Conservation (phyloP, 1,140 invertebrate genomes). For the Saccostrea cuccullata region DNA sequence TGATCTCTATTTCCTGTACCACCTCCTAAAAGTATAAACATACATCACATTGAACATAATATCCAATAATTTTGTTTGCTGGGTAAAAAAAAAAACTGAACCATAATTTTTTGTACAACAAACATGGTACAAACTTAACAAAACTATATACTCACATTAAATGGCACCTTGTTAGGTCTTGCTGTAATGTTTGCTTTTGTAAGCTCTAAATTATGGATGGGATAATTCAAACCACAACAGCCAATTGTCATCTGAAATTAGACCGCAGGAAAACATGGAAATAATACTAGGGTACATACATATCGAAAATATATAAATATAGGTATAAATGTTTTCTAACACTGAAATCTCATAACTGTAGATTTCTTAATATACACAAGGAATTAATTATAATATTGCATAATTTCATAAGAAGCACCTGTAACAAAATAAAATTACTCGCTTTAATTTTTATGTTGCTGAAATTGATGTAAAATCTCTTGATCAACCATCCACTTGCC, state of each 20-base stretch:
- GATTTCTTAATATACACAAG: too few species aligned
- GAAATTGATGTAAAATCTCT: background rate
- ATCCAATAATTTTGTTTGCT: background rate
- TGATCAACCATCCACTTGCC: background rate
- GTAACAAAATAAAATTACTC: background rate
- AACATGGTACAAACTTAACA: too few species aligned
- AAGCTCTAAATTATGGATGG: conserved; percentile 84
- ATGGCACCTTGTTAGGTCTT: conserved; percentile 43
- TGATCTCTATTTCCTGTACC: conserved; percentile 80
- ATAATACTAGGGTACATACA: background rate
- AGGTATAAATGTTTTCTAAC: too few species aligned
- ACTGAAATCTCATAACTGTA: too few species aligned
- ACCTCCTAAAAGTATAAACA: conserved; percentile 66
- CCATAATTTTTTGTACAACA: too few species aligned
- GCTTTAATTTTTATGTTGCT: background rate
- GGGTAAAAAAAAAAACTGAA: too few species aligned
- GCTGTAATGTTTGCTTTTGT: conserved; percentile 58
- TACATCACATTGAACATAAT: background rate
- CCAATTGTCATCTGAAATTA: conserved; percentile 82
- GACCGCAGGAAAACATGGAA: background rate
- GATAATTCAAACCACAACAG: conserved; percentile 85
- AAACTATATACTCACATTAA: background rate
- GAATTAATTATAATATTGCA: too few species aligned
- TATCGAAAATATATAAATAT: too few species aligned
- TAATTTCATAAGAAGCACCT: background rate